Percentiles rank a stretch among this genome's conserved stretches.
These are phyloP conservation scores for Meghimatium bilineatum DNA, from an alignment of 2,888 invertebrate species.

Conservation along the genomic window DNA sequence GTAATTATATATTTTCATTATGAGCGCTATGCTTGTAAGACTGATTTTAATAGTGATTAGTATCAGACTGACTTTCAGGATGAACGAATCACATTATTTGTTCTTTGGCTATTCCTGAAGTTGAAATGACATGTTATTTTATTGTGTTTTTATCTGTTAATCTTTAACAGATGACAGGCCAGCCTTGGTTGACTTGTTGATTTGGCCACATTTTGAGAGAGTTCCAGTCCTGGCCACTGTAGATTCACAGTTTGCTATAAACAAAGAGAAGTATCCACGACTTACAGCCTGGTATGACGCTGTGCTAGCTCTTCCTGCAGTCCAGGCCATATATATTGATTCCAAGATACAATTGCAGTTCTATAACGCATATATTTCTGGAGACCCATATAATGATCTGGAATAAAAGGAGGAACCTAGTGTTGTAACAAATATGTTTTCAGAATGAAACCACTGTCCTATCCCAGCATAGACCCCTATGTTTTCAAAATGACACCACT, in stretches of 20 bases:
- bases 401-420: background rate
- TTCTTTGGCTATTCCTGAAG: too few species aligned
- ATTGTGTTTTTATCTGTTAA: too few species aligned
- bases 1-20: too few species aligned
- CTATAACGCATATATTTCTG: background rate
- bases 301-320: slow-evolving; percentile 59
- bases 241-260: slow-evolving; percentile 45
- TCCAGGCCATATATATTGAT: slow-evolving; percentile 32
- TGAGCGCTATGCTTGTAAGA: too few species aligned
- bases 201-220: slow-evolving; percentile 71
- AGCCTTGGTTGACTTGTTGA: slow-evolving; percentile 54
- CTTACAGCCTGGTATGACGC: slow-evolving; percentile 54
- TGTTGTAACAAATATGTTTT: background rate
- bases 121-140: too few species aligned
- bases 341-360: background rate
- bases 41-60: too few species aligned
- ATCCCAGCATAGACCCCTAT: too few species aligned
- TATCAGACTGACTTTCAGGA: too few species aligned
- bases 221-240: slow-evolving; percentile 41
- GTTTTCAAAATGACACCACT: background rate
- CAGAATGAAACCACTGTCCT: background rate
- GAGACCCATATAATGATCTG: slow-evolving; percentile 4
- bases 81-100: too few species aligned
- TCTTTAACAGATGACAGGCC: slow-evolving; percentile 54
- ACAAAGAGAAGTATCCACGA: slow-evolving; percentile 54